phyloP scores from a whole-genome alignment of 2,888 invertebrate species.

The Chrysina gloriosa region DNA sequence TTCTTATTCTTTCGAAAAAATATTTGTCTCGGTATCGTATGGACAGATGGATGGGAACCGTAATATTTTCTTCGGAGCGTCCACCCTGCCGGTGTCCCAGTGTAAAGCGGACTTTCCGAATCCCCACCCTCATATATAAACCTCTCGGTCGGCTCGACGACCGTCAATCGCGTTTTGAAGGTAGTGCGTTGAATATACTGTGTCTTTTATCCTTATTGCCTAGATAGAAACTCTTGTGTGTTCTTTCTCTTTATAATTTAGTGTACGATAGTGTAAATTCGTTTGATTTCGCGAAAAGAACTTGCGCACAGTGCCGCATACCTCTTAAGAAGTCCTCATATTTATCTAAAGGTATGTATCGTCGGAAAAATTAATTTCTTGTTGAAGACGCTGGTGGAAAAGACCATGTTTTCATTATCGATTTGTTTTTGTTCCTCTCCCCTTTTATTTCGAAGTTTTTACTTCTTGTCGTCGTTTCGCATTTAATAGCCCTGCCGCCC shows the following conservation, averaged over 20 bases:
- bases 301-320: neutral
- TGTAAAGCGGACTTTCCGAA: conserved; percentile 46
- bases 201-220: conserved; percentile 7
- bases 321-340: neutral
- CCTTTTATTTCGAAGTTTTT: conserved; percentile 21
- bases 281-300: conserved; percentile 3
- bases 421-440: conserved; percentile 26
- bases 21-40: neutral
- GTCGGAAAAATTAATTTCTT: no score
- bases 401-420: conserved; percentile 21
- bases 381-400: neutral
- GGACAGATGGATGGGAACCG: conserved; percentile 1
- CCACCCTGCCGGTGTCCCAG: conserved; percentile 36
- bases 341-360: conserved; percentile 21
- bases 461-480: neutral
- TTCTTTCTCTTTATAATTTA: conserved; percentile 3
- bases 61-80: conserved; percentile 7
- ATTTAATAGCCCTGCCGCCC: neutral
- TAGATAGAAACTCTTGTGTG: conserved; percentile 9
- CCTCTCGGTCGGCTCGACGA: neutral
- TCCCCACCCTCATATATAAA: conserved; percentile 50
- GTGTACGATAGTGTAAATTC: conserved; percentile 16
- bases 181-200: conserved; percentile 21
- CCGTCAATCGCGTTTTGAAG: conserved; percentile 17
- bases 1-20: neutral